phyloP scores from a whole-genome alignment of 1,140 invertebrate species.

The Whitmania pigra region DNA sequence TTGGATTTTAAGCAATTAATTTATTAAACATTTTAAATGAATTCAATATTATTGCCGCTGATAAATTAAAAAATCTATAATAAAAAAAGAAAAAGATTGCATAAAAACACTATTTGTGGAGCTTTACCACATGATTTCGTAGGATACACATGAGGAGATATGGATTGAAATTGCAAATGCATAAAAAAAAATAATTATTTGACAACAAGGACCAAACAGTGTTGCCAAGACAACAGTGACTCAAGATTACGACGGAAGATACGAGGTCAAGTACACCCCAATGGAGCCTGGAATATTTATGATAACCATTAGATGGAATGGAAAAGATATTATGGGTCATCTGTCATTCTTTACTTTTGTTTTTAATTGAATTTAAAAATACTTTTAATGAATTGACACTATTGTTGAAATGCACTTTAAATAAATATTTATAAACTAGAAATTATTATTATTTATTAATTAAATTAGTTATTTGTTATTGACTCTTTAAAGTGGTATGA shows the following conservation, averaged over 20 bases:
- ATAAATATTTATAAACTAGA: background rate
- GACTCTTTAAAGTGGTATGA: too few relatives aligned
- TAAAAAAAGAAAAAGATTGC: background rate
- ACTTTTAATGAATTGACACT: background rate
- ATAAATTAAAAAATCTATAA: background rate
- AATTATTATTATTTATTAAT: too few relatives aligned
- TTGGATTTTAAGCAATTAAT: too few relatives aligned
- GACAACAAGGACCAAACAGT: conserved; percentile 50
- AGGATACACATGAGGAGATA: too few relatives aligned
- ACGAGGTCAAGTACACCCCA: conserved; percentile 56
- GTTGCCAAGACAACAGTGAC: conserved; percentile 49
- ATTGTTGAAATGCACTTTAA: background rate
- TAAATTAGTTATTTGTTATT: too few relatives aligned
- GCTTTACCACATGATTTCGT: too few relatives aligned
- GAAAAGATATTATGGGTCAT: conserved; percentile 49
- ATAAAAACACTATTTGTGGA: background rate
- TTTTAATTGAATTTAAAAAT: background rate
- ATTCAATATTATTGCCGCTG: background rate
- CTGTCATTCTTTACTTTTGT: background rate
- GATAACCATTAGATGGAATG: conserved; percentile 59
- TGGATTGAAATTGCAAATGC: too few relatives aligned
- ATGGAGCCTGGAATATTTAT: conserved; percentile 60
- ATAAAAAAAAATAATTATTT: too few relatives aligned
- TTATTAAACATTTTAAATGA: too few relatives aligned
- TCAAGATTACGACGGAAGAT: conserved; percentile 49